Evolutionary conservation across 2,888 invertebrate genomes (phyloP), one percentile per base, ranked within the genome.

Genomic region (Slavum lentiscoides): DNA sequence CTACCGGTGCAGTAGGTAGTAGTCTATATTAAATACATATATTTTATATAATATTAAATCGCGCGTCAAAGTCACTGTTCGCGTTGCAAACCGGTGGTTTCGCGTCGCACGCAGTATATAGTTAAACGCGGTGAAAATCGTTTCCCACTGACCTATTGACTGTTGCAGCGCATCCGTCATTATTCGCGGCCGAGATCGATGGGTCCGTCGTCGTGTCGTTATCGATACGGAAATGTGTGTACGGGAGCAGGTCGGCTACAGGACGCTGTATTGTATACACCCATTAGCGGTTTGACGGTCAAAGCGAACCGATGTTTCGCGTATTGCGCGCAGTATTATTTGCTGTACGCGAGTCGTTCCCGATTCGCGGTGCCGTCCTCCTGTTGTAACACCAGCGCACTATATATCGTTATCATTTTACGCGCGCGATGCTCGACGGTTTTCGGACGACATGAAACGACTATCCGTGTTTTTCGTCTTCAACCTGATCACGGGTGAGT

Each of bases 281-380:
- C 49, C 68, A 37, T 70, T 70, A 58, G 37, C 7, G 70, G 37
- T 58, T n/a, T 7, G 70, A 58, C 70, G 55, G 58, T 13, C 58
- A 37, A 37, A 1, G 70, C n/a, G 70, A 39, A 58, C n/a, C 70
- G 58, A 69, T 68, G 19, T 55, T 37, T 59, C 4, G 30, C 30
- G 1, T 30, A 30, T 30, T 30, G 4, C 30, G 1, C 30, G 30
- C 30, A 30, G 43, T 43, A 9, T 5, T 43, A 9, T 43, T 9
- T 43, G 43, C 0, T 15, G 11, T 23, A 9, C 9, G 9, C n/a
- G 58, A 15, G 53, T 69, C 55, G 68, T 68, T 53, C 4, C 68
- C 68, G 23, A 68, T 15, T 49, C 4, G 30, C 4, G 30, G 2
- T 4, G 30, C n/a, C 55, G 55, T 13, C 23, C n/a, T 5, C 11